These are phyloP conservation scores for Boloria euphrosyne DNA, from an alignment of 2,888 invertebrate genomes.

Conservation along the genomic window DNA sequence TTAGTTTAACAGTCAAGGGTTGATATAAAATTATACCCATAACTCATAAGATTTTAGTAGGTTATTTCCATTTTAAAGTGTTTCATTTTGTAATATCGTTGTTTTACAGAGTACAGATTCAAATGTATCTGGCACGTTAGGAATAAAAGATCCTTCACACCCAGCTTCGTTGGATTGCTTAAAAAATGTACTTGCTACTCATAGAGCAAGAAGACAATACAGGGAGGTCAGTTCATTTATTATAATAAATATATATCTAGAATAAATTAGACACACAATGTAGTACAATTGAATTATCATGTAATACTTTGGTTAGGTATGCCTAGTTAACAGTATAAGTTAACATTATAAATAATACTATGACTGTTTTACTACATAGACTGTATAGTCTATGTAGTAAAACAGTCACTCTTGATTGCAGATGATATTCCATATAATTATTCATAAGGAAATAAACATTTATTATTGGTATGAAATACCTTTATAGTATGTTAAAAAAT, in stretches of 20 bases:
- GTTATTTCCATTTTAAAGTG: not conserved
- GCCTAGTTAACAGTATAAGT: too few species aligned
- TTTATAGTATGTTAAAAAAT: too few species aligned
- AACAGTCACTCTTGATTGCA: too few species aligned
- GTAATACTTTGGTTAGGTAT: not conserved
- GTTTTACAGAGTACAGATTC: constrained; percentile 61
- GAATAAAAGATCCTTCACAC: constrained; percentile 61
- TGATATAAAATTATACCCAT: not conserved
- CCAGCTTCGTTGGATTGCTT: constrained; percentile 84
- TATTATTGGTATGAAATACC: too few species aligned
- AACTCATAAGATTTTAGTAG: not conserved
- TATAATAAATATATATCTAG: not conserved
- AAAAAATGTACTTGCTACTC: constrained; percentile 86
- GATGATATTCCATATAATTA: too few species aligned
- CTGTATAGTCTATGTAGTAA: too few species aligned
- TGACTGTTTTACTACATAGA: too few species aligned
- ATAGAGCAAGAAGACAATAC: constrained; percentile 86
- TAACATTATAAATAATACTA: too few species aligned
- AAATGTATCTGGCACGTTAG: constrained; percentile 68
- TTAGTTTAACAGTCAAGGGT: too few species aligned
- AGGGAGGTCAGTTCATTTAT: constrained; percentile 80
- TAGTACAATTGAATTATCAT: not conserved
- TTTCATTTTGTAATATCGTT: constrained; percentile 3
- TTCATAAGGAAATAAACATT: too few species aligned
- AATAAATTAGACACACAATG: not conserved